Evolutionary conservation across 2,797 vertebrate species (phyloP).

Genomic region (Sphenodon punctatus): DNA sequence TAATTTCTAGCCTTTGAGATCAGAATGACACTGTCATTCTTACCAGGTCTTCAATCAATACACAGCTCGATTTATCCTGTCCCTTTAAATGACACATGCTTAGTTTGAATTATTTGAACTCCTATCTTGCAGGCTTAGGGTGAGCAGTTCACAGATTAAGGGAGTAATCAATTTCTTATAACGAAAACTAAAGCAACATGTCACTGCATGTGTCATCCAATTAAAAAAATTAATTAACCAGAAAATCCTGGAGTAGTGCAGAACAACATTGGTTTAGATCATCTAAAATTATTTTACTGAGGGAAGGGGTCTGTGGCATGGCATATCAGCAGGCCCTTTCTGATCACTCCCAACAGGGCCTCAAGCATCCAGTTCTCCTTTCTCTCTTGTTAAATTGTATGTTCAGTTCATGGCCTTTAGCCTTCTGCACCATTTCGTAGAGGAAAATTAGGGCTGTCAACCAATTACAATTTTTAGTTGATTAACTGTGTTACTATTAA

Average conservation of each 20-base stretch:
- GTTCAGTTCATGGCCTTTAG: neutral
- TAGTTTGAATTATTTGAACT: neutral
- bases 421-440: neutral
- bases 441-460: too few species aligned
- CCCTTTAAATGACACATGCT: neutral
- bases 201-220: conserved; percentile 34
- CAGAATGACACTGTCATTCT: neutral
- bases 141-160: conserved; percentile 42
- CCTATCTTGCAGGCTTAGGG: conserved; percentile 20
- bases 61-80: conserved; percentile 30
- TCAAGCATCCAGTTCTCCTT: neutral
- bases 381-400: neutral
- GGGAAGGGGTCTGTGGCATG: neutral
- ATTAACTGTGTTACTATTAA: too few species aligned
- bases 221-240: conserved; percentile 39
- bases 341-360: neutral
- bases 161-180: conserved; percentile 43
- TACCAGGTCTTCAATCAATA: conserved; percentile 46
- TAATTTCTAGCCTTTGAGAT: neutral
- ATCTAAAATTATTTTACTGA: neutral
- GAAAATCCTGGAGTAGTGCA: neutral
- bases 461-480: too few species aligned
- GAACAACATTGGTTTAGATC: neutral
- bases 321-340: neutral
- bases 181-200: conserved; percentile 57